These are phyloP conservation scores for Pterostichus niger DNA, from an alignment of 2,888 invertebrate genomes.

Conservation along the genomic window DNA sequence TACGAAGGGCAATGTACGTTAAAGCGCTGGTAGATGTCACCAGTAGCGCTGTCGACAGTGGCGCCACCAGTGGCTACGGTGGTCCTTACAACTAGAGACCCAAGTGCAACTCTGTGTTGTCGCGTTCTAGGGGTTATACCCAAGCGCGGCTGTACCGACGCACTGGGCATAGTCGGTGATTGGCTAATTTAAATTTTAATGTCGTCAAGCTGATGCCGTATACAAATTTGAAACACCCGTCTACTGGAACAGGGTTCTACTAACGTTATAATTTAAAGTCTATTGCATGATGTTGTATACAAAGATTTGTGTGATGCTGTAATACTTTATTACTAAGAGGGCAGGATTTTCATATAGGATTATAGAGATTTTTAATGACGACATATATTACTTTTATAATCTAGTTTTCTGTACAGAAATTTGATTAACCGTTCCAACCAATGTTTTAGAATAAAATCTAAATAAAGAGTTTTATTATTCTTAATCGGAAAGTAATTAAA, in stretches of 20 bases:
- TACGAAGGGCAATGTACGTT: constrained; percentile 21
- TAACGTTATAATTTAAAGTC: constrained; percentile 39
- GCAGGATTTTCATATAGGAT: not conserved
- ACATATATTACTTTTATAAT: too few relatives aligned
- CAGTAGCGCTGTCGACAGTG: constrained; percentile 13
- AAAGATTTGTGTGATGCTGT: constrained; percentile 25
- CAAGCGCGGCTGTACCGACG: constrained; percentile 6
- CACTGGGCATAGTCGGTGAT: constrained; percentile 50
- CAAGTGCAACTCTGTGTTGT: not conserved
- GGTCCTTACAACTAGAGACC: not conserved
- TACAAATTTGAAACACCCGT: constrained; percentile 35
- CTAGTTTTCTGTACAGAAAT: too few relatives aligned
- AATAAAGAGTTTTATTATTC: too few relatives aligned
- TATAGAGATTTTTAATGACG: not conserved
- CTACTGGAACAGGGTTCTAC: constrained; percentile 12
- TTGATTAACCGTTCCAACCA: too few relatives aligned
- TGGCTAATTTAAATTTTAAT: constrained; percentile 58
- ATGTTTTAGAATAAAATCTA: too few relatives aligned
- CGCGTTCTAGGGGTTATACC: constrained; percentile 20
- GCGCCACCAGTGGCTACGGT: not conserved
- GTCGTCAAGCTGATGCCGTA: constrained; percentile 48
- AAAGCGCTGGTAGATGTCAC: constrained; percentile 20
- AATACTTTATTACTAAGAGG: not conserved
- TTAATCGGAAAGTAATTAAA: too few relatives aligned
- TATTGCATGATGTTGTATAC: constrained; percentile 28